Percentiles rank a stretch among this genome's conserved stretches.
Evolutionary conservation across 2,797 vertebrate species (phyloP).

Genomic region (Microctenopoma lineatum): DNA sequence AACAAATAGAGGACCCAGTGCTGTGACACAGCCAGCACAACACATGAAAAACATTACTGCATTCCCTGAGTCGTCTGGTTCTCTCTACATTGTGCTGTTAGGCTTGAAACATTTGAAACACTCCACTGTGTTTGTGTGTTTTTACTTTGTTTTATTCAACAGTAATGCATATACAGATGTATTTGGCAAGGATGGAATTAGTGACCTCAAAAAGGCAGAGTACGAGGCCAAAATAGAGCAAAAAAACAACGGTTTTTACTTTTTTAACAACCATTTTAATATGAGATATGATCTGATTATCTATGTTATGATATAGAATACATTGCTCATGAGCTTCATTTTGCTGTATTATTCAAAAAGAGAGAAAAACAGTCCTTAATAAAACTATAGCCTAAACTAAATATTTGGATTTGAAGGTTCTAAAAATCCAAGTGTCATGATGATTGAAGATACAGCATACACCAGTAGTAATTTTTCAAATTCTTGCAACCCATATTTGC

Average conservation of each 20-base stretch:
- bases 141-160: slow-evolving; percentile 22
- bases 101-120: slow-evolving; percentile 65
- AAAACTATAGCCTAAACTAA: not conserved
- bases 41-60: slow-evolving; percentile 84
- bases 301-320: not conserved
- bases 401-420: not conserved
- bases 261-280: not conserved
- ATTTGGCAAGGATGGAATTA: too few species aligned
- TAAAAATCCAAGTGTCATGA: not conserved
- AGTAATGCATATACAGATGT: not conserved
- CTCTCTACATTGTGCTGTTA: slow-evolving; percentile 60
- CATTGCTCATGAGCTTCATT: not conserved
- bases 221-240: too few species aligned
- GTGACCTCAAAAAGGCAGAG: too few species aligned
- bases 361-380: not conserved
- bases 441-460: too few species aligned
- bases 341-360: not conserved
- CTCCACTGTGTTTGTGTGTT: slow-evolving; percentile 39
- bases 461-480: not conserved
- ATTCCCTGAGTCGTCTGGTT: slow-evolving; percentile 73
- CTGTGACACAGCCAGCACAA: slow-evolving; percentile 78
- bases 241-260: not conserved
- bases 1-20: slow-evolving; percentile 79
- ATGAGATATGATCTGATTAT: not conserved
- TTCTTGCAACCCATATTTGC: not conserved